Conservation (phyloP, 2,888 invertebrate genomes). For the Tetragonisca angustula region DNA sequence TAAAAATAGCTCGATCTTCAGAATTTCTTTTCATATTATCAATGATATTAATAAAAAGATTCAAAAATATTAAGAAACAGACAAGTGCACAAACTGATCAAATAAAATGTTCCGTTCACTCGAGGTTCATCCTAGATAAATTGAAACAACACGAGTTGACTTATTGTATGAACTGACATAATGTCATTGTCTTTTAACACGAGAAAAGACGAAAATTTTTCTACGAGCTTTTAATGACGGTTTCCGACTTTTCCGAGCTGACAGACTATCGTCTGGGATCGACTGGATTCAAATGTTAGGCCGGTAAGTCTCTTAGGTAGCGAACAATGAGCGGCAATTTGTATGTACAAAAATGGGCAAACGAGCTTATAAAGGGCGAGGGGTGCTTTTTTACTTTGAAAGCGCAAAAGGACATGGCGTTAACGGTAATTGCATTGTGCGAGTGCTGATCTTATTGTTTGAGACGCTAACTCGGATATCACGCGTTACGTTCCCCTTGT, state of each 20-base stretch:
- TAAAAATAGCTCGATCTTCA: too few relatives aligned
- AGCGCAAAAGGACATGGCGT: slow-evolving; percentile 44
- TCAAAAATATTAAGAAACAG: too few relatives aligned
- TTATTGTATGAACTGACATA: neutral
- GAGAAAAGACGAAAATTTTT: neutral
- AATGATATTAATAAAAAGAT: too few relatives aligned
- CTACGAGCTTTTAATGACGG: neutral
- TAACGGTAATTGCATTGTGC: slow-evolving; percentile 59
- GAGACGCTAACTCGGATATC: slow-evolving; percentile 35
- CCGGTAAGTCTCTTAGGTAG: slow-evolving; percentile 1
- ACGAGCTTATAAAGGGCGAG: slow-evolving; percentile 19
- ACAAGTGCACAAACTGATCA: too few relatives aligned
- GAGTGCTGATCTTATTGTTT: slow-evolving; percentile 47
- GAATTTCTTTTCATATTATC: too few relatives aligned
- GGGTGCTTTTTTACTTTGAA: slow-evolving; percentile 25
- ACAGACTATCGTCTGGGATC: neutral
- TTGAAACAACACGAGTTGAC: too few relatives aligned
- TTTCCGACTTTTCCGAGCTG: neutral
- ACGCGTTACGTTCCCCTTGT: slow-evolving; percentile 31
- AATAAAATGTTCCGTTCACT: too few relatives aligned
- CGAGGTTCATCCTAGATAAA: too few relatives aligned
- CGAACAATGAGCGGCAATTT: slow-evolving; percentile 55
- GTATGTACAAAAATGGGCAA: slow-evolving; percentile 49
- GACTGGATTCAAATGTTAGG: slow-evolving; percentile 17
- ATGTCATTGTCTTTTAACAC: neutral